Evolutionary conservation across 2,888 invertebrate species (phyloP), one percentile per base, ranked within the genome.

Genomic region (Morpho achilles): DNA sequence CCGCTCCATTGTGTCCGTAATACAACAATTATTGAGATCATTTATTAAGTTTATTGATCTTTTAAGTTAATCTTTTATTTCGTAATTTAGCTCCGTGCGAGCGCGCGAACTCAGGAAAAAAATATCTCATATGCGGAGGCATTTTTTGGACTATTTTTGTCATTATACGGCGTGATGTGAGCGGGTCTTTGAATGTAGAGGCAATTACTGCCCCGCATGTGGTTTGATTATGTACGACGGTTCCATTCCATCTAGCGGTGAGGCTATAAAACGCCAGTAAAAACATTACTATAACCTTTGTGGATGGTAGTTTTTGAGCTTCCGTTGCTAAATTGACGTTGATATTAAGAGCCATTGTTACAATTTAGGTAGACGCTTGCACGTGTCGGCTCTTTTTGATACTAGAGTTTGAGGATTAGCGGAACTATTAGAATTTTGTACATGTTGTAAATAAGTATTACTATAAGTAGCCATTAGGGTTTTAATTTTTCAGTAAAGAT

Each of bases 21-120:
- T 90, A 87, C 87, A 90, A 90, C 90, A 89, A 90, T 89, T 90
- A 90, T 89, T 90, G 86, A 90, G 90, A 90, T 89, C 89, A 90
- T 90, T 90, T 90, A 89, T 90, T 89, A 90, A 89, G 89, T 90
- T 90, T 90, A 90, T 90, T 90, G 90, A 89, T 90, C 89, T 89
- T 89, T 90, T 89, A 89, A 88, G 81, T 89, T 89, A 89, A 90
- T 90, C 90, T 90, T 90, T 90, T 90, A 89, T 90, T 89, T 90
- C 86, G 89, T 90, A 89, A 90, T 90, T 90, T 89, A 87, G 86
- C 82, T 89, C 69, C 77, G 78, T 80, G 82, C 83, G 81, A 85
- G 85, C 82, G 82, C 86, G 88, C 88, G 86, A 87, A 88, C 80
- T 86, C 80, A 79, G 62, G 67, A 70, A 89, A 89, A 84, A 89